Conservation (phyloP, 2,113 vertebrate genomes). For the Loxodonta africana region DNA sequence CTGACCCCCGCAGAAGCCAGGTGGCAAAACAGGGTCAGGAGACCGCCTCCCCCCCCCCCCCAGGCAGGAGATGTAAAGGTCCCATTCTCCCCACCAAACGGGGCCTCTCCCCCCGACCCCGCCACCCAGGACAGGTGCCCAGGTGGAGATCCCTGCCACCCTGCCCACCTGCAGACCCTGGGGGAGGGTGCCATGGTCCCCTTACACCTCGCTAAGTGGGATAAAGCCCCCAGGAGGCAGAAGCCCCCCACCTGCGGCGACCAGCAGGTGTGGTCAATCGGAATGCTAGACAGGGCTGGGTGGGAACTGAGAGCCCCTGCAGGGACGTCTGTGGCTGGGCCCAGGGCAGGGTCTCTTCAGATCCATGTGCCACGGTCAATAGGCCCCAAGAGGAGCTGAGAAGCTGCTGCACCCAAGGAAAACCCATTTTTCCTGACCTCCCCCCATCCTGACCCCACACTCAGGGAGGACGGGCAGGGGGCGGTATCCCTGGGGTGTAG, state of each 20-base stretch:
- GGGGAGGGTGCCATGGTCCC: accelerated
- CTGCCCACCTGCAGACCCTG: neutral
- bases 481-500: too few relatives aligned
- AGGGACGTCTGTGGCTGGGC: neutral
- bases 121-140: neutral
- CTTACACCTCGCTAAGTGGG: too few relatives aligned
- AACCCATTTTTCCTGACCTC: neutral
- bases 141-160: neutral
- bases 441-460: neutral
- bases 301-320: neutral
- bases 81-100: too few relatives aligned
- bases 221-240: neutral
- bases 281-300: neutral
- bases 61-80: neutral
- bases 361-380: neutral
- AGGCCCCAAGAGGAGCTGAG: neutral
- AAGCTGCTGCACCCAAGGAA: accelerated
- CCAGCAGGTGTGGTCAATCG: neutral
- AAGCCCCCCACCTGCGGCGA: neutral
- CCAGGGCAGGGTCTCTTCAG: neutral
- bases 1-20: neutral
- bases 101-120: neutral
- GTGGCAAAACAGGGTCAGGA: neutral
- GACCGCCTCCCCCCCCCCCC: neutral
- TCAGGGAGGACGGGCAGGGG: neutral